A percentile compares a stretch with the other conserved stretches of the same genome.
Evolutionary conservation across 2,797 vertebrate species (phyloP).

Genomic region (Ceryle rudis): DNA sequence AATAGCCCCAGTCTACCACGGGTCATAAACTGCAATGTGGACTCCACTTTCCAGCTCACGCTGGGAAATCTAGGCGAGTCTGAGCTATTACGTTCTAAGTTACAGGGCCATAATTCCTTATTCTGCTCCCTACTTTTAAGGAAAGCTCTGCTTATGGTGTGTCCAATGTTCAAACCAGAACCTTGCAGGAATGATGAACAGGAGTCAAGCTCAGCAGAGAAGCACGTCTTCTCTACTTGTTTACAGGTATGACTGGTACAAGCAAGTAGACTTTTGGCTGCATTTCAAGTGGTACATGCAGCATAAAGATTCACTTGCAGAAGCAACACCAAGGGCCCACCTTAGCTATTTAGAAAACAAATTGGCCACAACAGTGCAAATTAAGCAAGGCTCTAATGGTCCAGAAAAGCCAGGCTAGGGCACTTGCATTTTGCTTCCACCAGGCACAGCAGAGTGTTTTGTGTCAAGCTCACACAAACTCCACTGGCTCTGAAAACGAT

Average conservation of each 20-base stretch:
- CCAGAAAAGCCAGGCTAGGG: neutral
- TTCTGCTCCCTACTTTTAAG: neutral
- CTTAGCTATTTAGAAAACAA: neutral
- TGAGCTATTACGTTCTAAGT: neutral
- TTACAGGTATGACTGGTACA: neutral
- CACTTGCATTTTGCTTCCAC: neutral
- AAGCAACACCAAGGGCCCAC: neutral
- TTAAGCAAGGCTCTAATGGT: neutral
- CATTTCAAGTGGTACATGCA: neutral
- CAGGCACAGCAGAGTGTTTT: neutral
- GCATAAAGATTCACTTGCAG: neutral
- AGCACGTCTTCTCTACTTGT: neutral
- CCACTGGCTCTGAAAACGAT: neutral
- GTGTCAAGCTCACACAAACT: neutral
- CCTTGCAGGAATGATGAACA: neutral
- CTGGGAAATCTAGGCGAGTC: neutral
- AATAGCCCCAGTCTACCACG: neutral
- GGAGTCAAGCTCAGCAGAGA: neutral
- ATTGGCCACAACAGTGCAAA: fast-evolving
- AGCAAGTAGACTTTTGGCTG: neutral
- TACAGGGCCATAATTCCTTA: neutral
- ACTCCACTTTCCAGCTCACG: neutral
- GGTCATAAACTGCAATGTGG: neutral
- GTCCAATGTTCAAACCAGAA: neutral
- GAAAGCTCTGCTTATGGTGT: neutral